Evolutionary conservation across 2,113 vertebrate species (phyloP).

Genomic region (Erythrolamprus reginae): DNA sequence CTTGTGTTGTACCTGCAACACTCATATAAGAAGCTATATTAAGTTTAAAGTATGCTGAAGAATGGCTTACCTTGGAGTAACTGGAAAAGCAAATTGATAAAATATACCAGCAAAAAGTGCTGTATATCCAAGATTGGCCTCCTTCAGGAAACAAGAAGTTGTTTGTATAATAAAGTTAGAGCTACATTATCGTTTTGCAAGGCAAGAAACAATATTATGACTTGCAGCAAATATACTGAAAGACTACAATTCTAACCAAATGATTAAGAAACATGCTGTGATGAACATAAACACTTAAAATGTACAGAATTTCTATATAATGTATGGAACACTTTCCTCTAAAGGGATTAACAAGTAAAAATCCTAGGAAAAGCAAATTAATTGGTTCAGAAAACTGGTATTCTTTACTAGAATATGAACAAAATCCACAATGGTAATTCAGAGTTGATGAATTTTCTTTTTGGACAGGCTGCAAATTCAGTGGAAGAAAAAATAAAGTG

Average conservation of each 20-base stretch:
- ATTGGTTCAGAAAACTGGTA: constrained; percentile 18
- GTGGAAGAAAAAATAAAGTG: constrained; percentile 67
- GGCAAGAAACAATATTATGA: neutral
- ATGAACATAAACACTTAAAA: neutral
- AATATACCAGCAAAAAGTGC: neutral
- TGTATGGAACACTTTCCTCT: constrained; percentile 36
- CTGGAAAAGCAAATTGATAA: neutral
- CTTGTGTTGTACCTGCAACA: neutral
- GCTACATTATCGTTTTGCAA: neutral
- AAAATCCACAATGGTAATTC: constrained; percentile 38
- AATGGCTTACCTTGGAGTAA: neutral
- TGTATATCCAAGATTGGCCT: neutral
- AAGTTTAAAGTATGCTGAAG: neutral
- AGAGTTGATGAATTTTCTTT: constrained; percentile 49
- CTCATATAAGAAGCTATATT: neutral
- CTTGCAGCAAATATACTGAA: neutral
- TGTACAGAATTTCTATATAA: neutral
- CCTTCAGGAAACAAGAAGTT: neutral
- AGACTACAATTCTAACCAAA: neutral
- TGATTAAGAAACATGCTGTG: neutral
- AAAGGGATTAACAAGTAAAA: constrained; percentile 37
- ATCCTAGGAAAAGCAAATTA: constrained; percentile 32
- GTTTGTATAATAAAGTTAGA: neutral
- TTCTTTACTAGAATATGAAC: constrained; percentile 39
- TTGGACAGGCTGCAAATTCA: constrained; percentile 58